Conservation (phyloP, 2,888 invertebrate species). For the Globia sparganii region DNA sequence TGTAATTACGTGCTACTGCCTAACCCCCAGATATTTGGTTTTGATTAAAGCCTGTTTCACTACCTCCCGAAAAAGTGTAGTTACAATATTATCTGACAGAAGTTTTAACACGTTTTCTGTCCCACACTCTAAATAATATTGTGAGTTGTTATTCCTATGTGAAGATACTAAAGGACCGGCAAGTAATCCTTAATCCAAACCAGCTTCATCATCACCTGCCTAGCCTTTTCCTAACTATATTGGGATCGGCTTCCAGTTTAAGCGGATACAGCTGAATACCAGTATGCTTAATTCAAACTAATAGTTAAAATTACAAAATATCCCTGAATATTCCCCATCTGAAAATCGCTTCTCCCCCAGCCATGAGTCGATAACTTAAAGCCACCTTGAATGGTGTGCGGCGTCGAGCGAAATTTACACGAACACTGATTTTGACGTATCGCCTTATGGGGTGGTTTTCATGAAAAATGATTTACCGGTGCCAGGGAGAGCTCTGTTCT, state of each 20-base stretch:
- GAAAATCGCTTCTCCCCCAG: conserved; percentile 41
- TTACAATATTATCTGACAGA: not conserved
- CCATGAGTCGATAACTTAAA: conserved; percentile 60
- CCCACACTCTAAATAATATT: not conserved
- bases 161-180: not conserved
- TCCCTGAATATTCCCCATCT: not conserved
- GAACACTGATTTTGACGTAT: conserved; percentile 88
- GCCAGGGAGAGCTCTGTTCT: conserved; percentile 68
- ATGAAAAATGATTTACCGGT: conserved; percentile 81
- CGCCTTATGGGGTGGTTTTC: conserved; percentile 78
- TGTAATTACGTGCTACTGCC: not conserved
- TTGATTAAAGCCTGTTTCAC: not conserved
- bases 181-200: not conserved
- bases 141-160: not conserved
- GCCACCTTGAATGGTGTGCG: conserved; percentile 71
- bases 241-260: too few relatives aligned
- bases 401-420: conserved; percentile 81
- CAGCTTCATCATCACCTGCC: too few relatives aligned
- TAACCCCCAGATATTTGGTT: not conserved
- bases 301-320: not conserved
- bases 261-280: too few relatives aligned
- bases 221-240: too few relatives aligned
- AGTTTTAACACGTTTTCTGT: not conserved
- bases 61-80: not conserved
- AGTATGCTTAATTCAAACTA: not conserved